Base-by-base conservation (phyloP, 2,888 invertebrate species). In the Lagria hirta region DNA sequence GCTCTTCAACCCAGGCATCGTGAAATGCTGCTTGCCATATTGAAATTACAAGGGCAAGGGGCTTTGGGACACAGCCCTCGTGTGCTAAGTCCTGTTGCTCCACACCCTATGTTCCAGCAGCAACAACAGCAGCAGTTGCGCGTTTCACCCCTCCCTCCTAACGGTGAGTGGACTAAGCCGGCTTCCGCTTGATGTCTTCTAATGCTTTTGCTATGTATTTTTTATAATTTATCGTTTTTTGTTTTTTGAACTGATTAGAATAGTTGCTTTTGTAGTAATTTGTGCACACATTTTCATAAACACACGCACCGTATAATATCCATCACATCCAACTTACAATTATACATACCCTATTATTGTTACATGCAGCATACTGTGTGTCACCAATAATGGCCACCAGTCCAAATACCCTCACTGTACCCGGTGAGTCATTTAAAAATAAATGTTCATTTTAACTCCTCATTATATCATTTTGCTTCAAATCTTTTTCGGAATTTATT, bases 341-440 rank as follows among this genome's bases (percentile, higher is more conserved):
- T 37, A 29, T 32, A 40, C 32, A 30, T 32, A 7, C 10, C 16
- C 29, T 42, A 32, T 37, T 18, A 35, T 48, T 55, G 37, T 70
- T 73, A 77, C 81, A 83, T 79, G 81, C 83, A 84, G 84, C 84
- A 20, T 83, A 76, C 73, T 83, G 83, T 69, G 82, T 82, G 62
- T 83, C 84, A 46, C 82, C 84, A 44, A 83, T 83, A 62, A 70
- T 78, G 78, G 75, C 81, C 42, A 79, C 80, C 58, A 83, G 80
- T 63, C 82, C 83, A 41, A 83, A 82, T 71, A 79, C 82, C 48
- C 73, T 84, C 57, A 72, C 78, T 47, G 80, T 83, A 51, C 75
- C 83, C 79, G 83, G 83, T 84, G 80, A 75, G 71, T 70, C 58
- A 13, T 32, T 13, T 41, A 18, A 18, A 18, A 28, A 28, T 28